Evolutionary conservation across 2,113 vertebrate species (phyloP).

Genomic region (Phycodurus eques): DNA sequence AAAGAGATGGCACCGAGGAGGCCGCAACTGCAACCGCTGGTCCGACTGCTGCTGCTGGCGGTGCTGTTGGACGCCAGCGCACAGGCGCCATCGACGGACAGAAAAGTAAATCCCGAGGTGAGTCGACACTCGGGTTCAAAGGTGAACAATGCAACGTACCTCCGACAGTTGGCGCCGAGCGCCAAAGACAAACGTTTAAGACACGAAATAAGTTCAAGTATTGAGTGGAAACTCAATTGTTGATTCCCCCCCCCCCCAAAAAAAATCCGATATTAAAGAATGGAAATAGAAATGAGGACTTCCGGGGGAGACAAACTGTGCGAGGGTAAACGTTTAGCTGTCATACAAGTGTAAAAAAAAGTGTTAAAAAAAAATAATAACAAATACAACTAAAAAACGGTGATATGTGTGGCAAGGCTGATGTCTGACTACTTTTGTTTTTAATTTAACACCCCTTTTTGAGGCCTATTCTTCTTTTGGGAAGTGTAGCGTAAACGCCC

Average conservation of each 20-base stretch:
- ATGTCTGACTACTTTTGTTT: neutral
- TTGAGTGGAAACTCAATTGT: too few relatives aligned
- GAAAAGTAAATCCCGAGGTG: conserved; percentile 70
- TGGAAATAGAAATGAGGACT: neutral
- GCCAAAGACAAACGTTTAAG: neutral
- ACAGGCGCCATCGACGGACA: conserved; percentile 46
- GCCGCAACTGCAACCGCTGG: conserved; percentile 44
- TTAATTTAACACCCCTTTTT: neutral
- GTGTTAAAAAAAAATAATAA: neutral
- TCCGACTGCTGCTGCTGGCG: conserved; percentile 61
- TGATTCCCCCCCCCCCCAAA: too few relatives aligned
- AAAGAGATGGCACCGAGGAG: conserved; percentile 53
- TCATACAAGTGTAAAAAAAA: neutral
- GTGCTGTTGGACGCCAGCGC: conserved; percentile 54
- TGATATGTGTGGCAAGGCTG: neutral
- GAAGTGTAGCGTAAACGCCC: neutral
- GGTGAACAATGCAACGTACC: too few relatives aligned
- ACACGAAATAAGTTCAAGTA: too few relatives aligned
- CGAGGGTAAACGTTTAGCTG: neutral
- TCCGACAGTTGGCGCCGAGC: too few relatives aligned
- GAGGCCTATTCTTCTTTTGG: too few relatives aligned
- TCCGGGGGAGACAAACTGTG: neutral
- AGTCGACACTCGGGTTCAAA: conserved; percentile 6
- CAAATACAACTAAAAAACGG: neutral
- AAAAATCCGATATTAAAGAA: neutral